Evolutionary conservation across 2,797 vertebrate genomes (phyloP).

Genomic region (Odontamblyopus rebecca): DNA sequence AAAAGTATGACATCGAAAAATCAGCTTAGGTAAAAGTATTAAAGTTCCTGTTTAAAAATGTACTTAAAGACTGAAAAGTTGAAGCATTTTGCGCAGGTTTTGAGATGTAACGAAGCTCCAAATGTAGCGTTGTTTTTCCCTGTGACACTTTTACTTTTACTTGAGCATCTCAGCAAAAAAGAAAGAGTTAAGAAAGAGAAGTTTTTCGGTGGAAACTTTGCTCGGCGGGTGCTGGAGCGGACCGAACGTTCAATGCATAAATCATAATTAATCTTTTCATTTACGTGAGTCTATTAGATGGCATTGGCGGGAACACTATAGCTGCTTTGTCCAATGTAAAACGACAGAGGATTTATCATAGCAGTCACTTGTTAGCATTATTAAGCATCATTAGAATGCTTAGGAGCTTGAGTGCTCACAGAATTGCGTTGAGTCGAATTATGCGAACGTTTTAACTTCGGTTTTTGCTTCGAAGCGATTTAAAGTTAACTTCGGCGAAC

Average conservation of each 20-base stretch:
- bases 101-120: too few relatives aligned
- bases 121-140: too few relatives aligned
- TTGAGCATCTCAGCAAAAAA: too few relatives aligned
- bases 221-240: constrained; percentile 37
- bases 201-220: constrained; percentile 45
- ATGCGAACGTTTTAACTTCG: not conserved
- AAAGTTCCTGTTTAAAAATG: too few relatives aligned
- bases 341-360: not conserved
- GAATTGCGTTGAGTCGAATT: not conserved
- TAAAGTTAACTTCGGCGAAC: not conserved
- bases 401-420: not conserved
- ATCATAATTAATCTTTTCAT: constrained; percentile 57
- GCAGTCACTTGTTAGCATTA: not conserved
- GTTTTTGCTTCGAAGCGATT: not conserved
- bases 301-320: not conserved
- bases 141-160: too few relatives aligned
- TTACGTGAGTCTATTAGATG: constrained; percentile 29
- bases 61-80: too few relatives aligned
- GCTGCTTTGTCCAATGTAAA: not conserved
- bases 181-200: constrained; percentile 3
- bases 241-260: constrained; percentile 28
- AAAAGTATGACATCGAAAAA: too few relatives aligned
- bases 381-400: not conserved
- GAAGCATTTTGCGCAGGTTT: too few relatives aligned
- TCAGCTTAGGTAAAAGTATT: too few relatives aligned